These are phyloP conservation scores for Xenus cinereus DNA, from an alignment of 2,113 vertebrate genomes.

Conservation along the genomic window DNA sequence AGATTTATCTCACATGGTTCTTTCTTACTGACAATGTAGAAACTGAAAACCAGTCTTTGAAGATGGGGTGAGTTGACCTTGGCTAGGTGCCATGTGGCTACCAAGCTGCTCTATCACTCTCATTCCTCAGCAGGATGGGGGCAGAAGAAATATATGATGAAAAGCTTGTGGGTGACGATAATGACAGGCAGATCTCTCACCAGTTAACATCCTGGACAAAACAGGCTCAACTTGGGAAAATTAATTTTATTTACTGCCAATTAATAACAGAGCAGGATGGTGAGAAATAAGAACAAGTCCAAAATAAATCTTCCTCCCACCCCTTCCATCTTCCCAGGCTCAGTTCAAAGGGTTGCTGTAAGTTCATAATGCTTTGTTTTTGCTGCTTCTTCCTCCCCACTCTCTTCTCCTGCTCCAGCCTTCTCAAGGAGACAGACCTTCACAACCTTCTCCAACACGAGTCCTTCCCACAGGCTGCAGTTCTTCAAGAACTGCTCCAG, in stretches of 20 bases:
- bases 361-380: not conserved
- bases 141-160: not conserved
- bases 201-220: not conserved
- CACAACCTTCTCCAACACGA: not conserved
- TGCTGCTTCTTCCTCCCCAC: not conserved
- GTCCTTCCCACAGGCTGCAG: not conserved
- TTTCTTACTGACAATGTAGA: not conserved
- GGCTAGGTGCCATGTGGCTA: rapidly evolving
- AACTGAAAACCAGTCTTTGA: not conserved
- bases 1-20: not conserved
- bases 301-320: not conserved
- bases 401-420: not conserved
- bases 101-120: not conserved
- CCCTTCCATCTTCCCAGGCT: not conserved
- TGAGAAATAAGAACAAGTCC: not conserved
- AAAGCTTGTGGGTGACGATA: not conserved
- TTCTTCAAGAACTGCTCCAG: not conserved
- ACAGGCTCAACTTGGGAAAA: not conserved
- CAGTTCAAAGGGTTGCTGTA: not conserved
- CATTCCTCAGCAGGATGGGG: not conserved
- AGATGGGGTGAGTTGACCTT: not conserved
- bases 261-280: not conserved
- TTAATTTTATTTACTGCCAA: not conserved
- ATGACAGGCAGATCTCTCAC: not conserved
- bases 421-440: not conserved